These are phyloP conservation scores for Mastigias papua DNA, from an alignment of 30 jellyfish, hydroid and myxozoan genomes.

Conservation along the genomic window DNA sequence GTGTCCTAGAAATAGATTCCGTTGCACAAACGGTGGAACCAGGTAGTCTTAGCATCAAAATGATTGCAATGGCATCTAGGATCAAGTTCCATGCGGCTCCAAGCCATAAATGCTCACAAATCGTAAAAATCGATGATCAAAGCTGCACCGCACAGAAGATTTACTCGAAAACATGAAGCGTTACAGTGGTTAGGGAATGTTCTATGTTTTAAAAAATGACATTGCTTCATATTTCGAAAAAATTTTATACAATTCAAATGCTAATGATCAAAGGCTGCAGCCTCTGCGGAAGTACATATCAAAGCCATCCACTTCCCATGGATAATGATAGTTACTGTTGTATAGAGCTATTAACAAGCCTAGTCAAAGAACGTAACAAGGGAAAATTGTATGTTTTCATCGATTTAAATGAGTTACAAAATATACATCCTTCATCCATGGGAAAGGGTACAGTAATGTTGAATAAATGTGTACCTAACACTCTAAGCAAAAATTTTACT, in stretches of 20 bases:
- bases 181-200: not conserved
- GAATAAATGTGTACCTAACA: too few relatives aligned
- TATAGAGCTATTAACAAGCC: not conserved
- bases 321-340: not conserved
- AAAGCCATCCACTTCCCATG: not conserved
- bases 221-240: not conserved
- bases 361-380: not conserved
- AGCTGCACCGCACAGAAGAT: conserved; percentile 1
- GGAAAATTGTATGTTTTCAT: not conserved
- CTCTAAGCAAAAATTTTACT: too few relatives aligned
- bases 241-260: not conserved
- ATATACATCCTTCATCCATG: too few relatives aligned
- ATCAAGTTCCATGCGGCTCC: conserved; percentile 15
- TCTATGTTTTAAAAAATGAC: not conserved
- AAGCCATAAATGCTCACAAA: not conserved
- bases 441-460: too few relatives aligned
- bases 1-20: not conserved
- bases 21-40: not conserved
- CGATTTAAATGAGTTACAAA: not conserved
- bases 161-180: not conserved
- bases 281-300: not conserved
- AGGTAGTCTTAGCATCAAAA: not conserved
- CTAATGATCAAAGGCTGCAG: not conserved
- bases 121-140: not conserved
- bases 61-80: not conserved